Conservation (phyloP, 2,888 invertebrate species). For the Tanypteryx hageni region DNA sequence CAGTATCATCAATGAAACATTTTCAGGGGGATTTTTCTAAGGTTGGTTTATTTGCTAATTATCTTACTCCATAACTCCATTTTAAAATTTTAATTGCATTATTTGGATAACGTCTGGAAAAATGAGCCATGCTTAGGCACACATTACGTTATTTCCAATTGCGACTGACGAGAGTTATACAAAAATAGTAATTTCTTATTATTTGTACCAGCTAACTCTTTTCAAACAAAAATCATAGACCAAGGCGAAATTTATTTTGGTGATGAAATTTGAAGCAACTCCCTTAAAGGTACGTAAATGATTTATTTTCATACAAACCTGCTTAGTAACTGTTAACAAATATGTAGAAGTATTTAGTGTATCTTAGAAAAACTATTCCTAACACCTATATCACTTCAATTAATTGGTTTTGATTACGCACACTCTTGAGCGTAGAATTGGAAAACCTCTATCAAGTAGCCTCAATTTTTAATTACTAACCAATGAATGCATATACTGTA, state of each 20-base stretch:
- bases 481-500: neutral
- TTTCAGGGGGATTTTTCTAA: no score
- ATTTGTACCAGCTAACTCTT: no score
- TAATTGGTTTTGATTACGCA: neutral
- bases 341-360: neutral
- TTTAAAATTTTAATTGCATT: no score
- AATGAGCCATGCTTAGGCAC: no score
- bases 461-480: neutral
- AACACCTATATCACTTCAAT: neutral
- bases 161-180: no score
- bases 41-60: no score
- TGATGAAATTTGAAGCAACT: neutral
- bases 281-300: neutral
- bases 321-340: neutral
- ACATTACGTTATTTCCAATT: no score
- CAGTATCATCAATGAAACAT: no score
- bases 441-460: neutral
- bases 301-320: neutral
- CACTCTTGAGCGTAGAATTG: neutral
- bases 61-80: no score
- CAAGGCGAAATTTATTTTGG: neutral
- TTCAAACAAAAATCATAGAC: neutral
- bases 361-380: neutral
- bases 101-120: no score
- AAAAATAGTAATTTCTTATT: no score